Conservation (phyloP, 1,140 invertebrate genomes). For the Melanaphis sacchari region DNA sequence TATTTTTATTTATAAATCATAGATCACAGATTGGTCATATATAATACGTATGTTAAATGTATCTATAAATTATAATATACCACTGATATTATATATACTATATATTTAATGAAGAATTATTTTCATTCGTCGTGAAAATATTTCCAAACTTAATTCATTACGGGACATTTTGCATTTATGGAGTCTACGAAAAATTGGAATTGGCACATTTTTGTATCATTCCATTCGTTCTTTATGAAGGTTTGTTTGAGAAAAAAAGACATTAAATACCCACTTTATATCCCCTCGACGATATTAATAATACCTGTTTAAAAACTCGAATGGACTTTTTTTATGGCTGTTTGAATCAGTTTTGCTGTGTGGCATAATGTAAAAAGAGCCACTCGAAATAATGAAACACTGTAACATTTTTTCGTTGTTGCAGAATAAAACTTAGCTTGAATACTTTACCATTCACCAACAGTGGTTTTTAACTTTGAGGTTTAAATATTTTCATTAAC, state of each 20-base stretch:
- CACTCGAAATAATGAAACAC: slow-evolving; percentile 53
- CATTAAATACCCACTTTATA: slow-evolving; percentile 49
- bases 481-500: slow-evolving; percentile 15
- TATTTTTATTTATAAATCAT: background rate
- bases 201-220: slow-evolving; percentile 49
- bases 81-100: background rate
- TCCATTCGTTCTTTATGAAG: slow-evolving; percentile 49
- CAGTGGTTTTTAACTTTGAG: slow-evolving; percentile 42
- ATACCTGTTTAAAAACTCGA: slow-evolving; percentile 51
- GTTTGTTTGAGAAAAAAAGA: slow-evolving; percentile 42
- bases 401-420: background rate
- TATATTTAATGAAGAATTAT: background rate
- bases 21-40: no score
- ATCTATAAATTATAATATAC: background rate
- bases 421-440: slow-evolving; percentile 23
- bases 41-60: no score
- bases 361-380: slow-evolving; percentile 43
- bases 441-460: slow-evolving; percentile 32
- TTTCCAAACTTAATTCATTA: slow-evolving; percentile 30
- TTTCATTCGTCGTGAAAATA: background rate
- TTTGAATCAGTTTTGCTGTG: slow-evolving; percentile 54
- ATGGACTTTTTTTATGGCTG: slow-evolving; percentile 50
- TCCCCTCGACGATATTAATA: slow-evolving; percentile 41
- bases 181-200: slow-evolving; percentile 6
- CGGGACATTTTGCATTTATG: background rate